Percentiles rank a stretch among this genome's conserved stretches.
Evolutionary conservation across 2,113 vertebrate species (phyloP).

Genomic region (Tetraodon nigroviridis): DNA sequence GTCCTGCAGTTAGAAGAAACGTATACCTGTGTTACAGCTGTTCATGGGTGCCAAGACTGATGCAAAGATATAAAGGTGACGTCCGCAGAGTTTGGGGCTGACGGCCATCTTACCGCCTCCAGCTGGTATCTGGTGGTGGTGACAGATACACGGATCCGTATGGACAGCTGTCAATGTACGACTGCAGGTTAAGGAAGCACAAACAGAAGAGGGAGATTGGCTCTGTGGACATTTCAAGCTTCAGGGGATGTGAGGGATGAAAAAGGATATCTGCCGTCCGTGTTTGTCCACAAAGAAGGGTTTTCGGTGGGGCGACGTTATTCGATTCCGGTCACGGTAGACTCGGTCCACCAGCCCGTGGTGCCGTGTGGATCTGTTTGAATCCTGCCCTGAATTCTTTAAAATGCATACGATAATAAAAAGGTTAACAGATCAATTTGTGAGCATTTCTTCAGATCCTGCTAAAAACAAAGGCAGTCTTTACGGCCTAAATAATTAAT

Average conservation of each 20-base stretch:
- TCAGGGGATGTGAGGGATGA: neutral
- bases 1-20: conserved; percentile 73
- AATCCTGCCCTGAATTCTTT: conserved; percentile 84
- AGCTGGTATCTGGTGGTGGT: conserved; percentile 90
- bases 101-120: conserved; percentile 84
- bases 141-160: conserved; percentile 94
- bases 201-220: conserved; percentile 3
- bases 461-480: neutral
- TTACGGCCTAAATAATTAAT: neutral
- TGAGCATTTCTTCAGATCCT: neutral
- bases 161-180: conserved; percentile 88
- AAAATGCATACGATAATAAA: conserved; percentile 32
- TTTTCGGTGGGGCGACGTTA: conserved; percentile 83
- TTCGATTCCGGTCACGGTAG: conserved; percentile 85
- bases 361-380: conserved; percentile 85
- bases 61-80: neutral
- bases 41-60: neutral
- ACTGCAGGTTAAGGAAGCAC: conserved; percentile 57
- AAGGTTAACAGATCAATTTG: neutral
- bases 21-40: neutral
- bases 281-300: conserved; percentile 89
- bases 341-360: conserved; percentile 92
- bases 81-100: neutral
- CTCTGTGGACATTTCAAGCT: neutral
- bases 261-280: conserved; percentile 93